These are phyloP conservation scores for Dasyornis broadbenti DNA, from an alignment of 2,113 vertebrate genomes.

Conservation along the genomic window DNA sequence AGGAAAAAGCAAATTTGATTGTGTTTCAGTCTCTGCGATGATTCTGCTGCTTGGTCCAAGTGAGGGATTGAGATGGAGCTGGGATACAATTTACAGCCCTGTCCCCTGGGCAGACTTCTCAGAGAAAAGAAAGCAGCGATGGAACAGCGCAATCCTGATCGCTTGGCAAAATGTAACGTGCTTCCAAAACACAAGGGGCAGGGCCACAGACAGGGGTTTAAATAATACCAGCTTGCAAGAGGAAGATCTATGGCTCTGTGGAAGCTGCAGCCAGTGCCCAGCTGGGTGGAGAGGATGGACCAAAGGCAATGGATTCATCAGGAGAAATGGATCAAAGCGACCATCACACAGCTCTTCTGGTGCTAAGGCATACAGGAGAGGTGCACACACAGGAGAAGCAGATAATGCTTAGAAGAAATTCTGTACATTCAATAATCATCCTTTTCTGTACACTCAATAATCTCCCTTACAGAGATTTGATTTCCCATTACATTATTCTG, in stretches of 20 bases:
- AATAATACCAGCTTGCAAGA: background rate
- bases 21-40: background rate
- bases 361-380: background rate
- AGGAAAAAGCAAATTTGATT: background rate
- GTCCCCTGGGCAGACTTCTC: conserved; percentile 5
- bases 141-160: background rate
- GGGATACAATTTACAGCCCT: conserved; percentile 25
- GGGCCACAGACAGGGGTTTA: background rate
- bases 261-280: background rate
- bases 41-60: background rate
- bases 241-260: background rate
- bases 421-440: background rate
- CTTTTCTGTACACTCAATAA: background rate
- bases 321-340: background rate
- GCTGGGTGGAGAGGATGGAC: background rate
- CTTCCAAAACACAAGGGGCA: background rate
- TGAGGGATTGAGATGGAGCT: conserved; percentile 36
- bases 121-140: background rate
- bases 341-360: background rate
- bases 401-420: background rate
- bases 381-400: background rate
- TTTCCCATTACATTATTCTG: background rate
- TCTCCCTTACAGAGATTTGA: background rate
- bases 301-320: background rate
- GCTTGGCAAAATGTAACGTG: background rate